Base-by-base conservation (phyloP, 2,113 vertebrate genomes). In the Lepisosteus oculatus region DNA sequence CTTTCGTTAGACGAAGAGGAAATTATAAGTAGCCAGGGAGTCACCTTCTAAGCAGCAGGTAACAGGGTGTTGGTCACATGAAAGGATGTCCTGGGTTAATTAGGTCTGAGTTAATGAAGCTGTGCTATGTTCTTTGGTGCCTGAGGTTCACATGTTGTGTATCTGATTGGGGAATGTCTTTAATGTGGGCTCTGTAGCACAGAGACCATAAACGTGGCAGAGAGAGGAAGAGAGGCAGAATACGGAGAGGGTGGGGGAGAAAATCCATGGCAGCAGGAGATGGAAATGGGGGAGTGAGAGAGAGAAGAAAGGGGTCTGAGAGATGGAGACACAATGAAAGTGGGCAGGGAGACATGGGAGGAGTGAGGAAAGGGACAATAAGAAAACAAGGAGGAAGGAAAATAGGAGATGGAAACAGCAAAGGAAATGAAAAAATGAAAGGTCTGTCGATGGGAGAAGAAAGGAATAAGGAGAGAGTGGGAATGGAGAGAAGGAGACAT, bases 1-100 rank as follows among this genome's bases (percentile, higher is more conserved):
- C 29, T 29, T 29, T 29, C 29, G 1, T 29, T 29, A 29, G 29
- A 2, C 29, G 29, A 29, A 29, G 29, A 1, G 29, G 29, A 29
- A 29, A 29, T 29, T 29, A 29, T 29, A 29, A 29, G 29, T 29
- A 29, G 29, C 29, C 29, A 29, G 29, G 29, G 29, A 29, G 29
- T 29, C 29, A 3, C 11, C 13, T 13, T 59, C 8, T 4, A n/a
- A n/a, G 56, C 11, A 59, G 3, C 56, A 59, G 56, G 56, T 59
- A 59, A 59, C 13, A 11, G n/a, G 56, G 3, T n/a, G 51, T n/a
- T 17, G 14, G 45, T 8, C 66, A 68, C 66, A 68, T 68, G 45
- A 68, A 68, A 54, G 29, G n/a, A 12, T 51, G 6, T 14, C 15
- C 43, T 15, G 47, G 17, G n/a, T 68, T 68, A 44, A 68, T 68